Conservation (phyloP, 2,888 invertebrate species). For the Drosophila picticornis region DNA sequence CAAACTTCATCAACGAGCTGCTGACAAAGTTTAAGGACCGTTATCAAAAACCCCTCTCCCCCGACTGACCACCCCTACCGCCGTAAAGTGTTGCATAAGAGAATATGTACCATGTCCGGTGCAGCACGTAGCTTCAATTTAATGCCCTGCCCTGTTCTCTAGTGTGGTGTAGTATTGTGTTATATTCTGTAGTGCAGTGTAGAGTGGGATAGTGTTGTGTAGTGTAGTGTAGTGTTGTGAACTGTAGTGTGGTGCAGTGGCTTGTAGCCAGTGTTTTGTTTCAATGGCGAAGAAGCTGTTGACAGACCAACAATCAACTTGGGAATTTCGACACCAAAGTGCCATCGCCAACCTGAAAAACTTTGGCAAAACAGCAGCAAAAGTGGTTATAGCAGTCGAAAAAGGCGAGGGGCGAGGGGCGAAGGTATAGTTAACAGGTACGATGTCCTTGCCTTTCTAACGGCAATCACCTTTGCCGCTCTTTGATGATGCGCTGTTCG, state of each 20-base stretch:
- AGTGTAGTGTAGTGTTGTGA: constrained; percentile 20
- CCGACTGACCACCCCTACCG: not conserved
- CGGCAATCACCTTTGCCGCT: constrained; percentile 68
- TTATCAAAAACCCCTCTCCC: constrained; percentile 10
- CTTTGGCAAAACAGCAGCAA: constrained; percentile 61
- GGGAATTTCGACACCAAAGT: constrained; percentile 80
- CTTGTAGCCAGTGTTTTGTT: constrained; percentile 70
- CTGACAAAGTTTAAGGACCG: constrained; percentile 70
- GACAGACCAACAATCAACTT: constrained; percentile 82
- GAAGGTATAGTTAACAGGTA: not conserved
- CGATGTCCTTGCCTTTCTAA: constrained; percentile 72
- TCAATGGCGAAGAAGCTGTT: constrained; percentile 70
- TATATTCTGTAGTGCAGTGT: constrained; percentile 28
- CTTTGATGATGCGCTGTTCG: constrained; percentile 64
- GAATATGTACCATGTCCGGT: constrained; percentile 45
- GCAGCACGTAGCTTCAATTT: constrained; percentile 65
- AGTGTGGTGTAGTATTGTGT: constrained; percentile 27
- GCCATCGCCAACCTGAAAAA: constrained; percentile 72
- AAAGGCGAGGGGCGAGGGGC: not conserved
- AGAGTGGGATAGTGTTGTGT: constrained; percentile 28
- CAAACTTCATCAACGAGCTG: constrained; percentile 79
- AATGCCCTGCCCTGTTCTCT: constrained; percentile 38
- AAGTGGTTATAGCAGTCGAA: not conserved
- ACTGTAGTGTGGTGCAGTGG: constrained; percentile 38
- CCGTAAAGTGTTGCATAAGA: constrained; percentile 24